phyloP scores from a whole-genome alignment of 2,797 vertebrate species.

The Hylomyscus alleni region DNA sequence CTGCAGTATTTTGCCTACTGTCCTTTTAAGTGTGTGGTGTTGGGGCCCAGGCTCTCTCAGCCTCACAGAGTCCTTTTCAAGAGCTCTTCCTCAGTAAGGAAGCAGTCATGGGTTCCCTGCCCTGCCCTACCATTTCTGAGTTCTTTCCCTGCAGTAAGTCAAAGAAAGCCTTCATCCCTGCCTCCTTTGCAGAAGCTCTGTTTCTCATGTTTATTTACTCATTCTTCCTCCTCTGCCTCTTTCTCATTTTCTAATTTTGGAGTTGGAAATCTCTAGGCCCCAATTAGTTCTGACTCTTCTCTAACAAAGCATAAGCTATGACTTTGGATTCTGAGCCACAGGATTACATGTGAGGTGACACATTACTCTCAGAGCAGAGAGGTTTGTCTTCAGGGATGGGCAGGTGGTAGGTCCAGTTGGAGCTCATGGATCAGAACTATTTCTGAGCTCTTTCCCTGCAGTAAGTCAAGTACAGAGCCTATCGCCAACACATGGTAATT shows the following conservation, averaged over 20 bases:
- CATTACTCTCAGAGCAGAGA: background rate
- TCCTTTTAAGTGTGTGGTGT: background rate
- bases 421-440: background rate
- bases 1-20: background rate
- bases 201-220: background rate
- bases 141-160: too few relatives aligned
- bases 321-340: slow-evolving; percentile 12
- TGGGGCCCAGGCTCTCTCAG: background rate
- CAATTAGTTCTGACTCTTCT: slow-evolving; percentile 45
- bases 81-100: background rate
- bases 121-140: too few relatives aligned
- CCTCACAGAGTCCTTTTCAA: rapidly evolving
- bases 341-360: background rate
- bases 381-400: background rate
- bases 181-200: background rate
- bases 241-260: slow-evolving; percentile 20
- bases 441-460: background rate
- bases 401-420: background rate
- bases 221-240: background rate
- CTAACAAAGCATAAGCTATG: background rate
- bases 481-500: background rate
- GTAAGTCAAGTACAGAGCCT: background rate
- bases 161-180: background rate
- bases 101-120: background rate
- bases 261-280: slow-evolving; percentile 49